phyloP scores from a whole-genome alignment of 2,797 vertebrate genomes.

The Pteropus rufus region DNA sequence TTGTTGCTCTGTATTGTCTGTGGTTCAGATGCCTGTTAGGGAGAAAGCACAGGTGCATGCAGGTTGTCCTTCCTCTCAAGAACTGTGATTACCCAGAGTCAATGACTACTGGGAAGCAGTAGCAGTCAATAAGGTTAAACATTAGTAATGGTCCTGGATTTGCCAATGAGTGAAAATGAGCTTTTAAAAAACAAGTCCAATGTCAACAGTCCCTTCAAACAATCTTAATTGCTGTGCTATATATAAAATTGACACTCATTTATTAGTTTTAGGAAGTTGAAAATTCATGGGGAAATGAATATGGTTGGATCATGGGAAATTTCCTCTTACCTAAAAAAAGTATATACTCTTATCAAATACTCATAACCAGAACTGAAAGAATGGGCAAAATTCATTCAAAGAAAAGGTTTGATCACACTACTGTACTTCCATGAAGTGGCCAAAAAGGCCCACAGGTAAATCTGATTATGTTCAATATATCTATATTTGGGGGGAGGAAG shows the following conservation, averaged over 20 bases:
- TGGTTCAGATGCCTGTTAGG: not conserved
- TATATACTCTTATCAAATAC: not conserved
- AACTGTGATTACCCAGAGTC: not conserved
- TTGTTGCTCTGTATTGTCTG: not conserved
- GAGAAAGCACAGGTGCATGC: fast-evolving
- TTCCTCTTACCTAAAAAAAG: not conserved
- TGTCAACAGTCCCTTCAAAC: not conserved
- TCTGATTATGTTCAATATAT: not conserved
- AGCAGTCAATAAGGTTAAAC: not conserved
- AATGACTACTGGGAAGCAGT: not conserved
- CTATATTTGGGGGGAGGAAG: not conserved
- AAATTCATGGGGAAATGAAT: not conserved
- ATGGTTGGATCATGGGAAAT: not conserved
- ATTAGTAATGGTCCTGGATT: not conserved
- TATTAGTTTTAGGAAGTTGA: not conserved
- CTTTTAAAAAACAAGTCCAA: not conserved
- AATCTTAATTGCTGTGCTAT: not conserved
- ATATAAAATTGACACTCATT: not conserved
- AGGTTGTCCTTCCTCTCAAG: not conserved
- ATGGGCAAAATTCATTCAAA: not conserved
- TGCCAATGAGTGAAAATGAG: not conserved
- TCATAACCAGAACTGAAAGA: not conserved
- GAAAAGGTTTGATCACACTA: not conserved
- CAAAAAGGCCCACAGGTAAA: not conserved
- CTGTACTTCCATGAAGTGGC: not conserved